Evolutionary conservation across 2,113 vertebrate genomes (phyloP), one percentile per base, ranked within the genome.

Genomic region (Pterocles burchelli): DNA sequence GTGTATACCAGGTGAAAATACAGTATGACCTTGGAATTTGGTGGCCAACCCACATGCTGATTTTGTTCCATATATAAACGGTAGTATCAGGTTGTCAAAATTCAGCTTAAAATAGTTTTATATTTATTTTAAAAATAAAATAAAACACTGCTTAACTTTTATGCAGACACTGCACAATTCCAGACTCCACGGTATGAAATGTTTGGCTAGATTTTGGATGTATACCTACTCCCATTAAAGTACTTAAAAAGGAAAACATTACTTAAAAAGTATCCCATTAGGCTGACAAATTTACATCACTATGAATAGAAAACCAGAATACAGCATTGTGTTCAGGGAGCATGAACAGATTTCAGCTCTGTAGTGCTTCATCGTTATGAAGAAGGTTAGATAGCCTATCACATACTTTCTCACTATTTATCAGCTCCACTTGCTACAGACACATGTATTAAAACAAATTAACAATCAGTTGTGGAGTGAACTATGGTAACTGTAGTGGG

Each of bases 191-290:
- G 13, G 90, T 96, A 96, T 71, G 91, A 97, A 97, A 95, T 20
- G 73, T 96, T 96, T 90, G 92, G 80, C 86, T 97, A 89, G 89
- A 95, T 96, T 98, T 97, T 97, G 97, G 95, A 97, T 98, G 97
- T 93, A 96, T 94, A 97, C 94, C 93, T 96, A 49, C 92, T 96
- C 89, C 95, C 80, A 95, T 96, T 97, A 97, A 97, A 98, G 96
- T 95, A 98, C 96, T 98, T 98, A 92, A 96, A 98, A 97, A 97
- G 91, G 97, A 97, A 98, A 98, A 97, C 36, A 94, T 93, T n/a
- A n/a, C 97, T 96, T 95, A 98, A 96, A 94, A 98, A 98, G 91
- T 95, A 97, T 98, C 97, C 97, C 97, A 98, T 98, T 98, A 98
- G 94, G 93, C 94, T 98, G 98, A 98, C 93, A 98, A 97, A 98